Conservation (phyloP, 2,113 vertebrate genomes). For the Hippocampus abdominalis region DNA sequence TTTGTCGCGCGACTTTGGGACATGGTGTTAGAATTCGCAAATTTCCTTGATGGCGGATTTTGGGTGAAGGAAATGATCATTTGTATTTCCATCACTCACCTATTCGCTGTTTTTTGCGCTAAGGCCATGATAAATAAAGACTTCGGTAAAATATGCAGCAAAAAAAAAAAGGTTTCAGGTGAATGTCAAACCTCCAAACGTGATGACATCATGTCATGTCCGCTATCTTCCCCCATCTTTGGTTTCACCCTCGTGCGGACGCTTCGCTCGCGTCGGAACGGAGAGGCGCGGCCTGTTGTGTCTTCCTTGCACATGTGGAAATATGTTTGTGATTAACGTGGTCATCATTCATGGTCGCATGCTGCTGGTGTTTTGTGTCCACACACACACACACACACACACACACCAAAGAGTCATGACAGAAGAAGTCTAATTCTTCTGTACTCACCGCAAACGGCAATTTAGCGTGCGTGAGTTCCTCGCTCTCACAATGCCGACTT, state of each 20-base stretch:
- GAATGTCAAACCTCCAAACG: neutral
- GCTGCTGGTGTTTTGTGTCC: conserved; percentile 1
- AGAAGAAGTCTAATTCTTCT: conserved; percentile 54
- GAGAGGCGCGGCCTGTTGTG: neutral
- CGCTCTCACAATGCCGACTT: neutral
- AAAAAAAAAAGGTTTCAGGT: neutral
- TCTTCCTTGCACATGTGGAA: conserved; percentile 1
- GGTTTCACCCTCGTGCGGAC: neutral
- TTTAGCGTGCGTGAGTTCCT: conserved; percentile 18
- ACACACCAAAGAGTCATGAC: conserved; percentile 24
- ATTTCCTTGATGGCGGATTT: neutral
- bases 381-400: neutral
- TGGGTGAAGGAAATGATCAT: too few species aligned
- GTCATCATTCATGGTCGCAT: conserved; percentile 7
- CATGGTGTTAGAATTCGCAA: neutral
- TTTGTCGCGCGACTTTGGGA: neutral
- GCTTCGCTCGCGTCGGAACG: neutral
- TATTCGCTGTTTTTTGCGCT: neutral
- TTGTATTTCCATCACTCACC: neutral
- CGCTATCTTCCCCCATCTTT: neutral
- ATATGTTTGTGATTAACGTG: conserved; percentile 6
- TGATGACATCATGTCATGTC: neutral
- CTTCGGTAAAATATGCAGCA: too few species aligned
- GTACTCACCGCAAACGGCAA: conserved; percentile 48
- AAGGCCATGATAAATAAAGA: neutral